phyloP scores from a whole-genome alignment of 2,797 vertebrate species.

The Notamacropus eugenii region DNA sequence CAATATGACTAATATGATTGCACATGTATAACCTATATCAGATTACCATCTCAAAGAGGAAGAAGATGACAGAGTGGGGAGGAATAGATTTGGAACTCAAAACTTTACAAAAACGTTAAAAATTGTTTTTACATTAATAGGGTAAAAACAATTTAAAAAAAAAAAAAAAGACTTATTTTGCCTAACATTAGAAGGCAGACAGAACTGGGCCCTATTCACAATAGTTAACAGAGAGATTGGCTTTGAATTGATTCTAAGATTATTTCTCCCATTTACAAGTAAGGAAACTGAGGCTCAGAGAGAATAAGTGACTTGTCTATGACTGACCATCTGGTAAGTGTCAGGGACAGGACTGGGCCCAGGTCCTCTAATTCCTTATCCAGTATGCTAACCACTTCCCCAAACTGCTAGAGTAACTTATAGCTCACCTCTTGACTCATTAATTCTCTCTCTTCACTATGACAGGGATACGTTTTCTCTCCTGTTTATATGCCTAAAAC shows the following conservation, averaged over 20 bases:
- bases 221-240: neutral
- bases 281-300: neutral
- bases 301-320: neutral
- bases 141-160: neutral
- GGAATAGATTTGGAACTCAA: neutral
- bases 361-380: neutral
- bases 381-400: neutral
- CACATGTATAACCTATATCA: neutral
- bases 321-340: neutral
- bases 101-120: neutral
- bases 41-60: neutral
- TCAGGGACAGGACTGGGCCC: neutral
- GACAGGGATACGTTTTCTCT: neutral
- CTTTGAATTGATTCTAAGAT: neutral
- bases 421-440: neutral
- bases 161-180: neutral
- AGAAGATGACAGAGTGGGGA: neutral
- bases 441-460: neutral
- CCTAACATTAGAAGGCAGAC: neutral
- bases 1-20: neutral
- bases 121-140: neutral
- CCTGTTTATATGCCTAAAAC: neutral
- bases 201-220: neutral
- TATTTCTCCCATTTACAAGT: neutral
- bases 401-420: neutral